These are phyloP conservation scores for Acrocephalus arundinaceus DNA, from an alignment of 2,113 vertebrate species.

Conservation along the genomic window DNA sequence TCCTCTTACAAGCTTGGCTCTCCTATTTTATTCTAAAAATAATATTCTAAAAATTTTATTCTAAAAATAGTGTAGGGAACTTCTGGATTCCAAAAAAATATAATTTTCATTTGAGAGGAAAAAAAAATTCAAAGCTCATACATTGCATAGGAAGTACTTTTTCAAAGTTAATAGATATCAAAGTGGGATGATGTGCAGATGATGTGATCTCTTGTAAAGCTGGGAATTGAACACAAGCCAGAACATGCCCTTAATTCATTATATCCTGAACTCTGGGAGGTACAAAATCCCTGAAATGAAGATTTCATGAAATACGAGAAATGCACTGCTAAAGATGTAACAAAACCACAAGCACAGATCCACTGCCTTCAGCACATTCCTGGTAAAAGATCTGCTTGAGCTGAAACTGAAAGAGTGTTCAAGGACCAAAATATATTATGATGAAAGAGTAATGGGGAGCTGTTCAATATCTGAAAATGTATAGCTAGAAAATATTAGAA, in stretches of 20 bases:
- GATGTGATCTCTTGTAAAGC: background rate
- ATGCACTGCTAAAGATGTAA: background rate
- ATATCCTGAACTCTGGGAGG: background rate
- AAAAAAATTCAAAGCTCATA: background rate
- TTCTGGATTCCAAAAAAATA: background rate
- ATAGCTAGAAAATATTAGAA: background rate
- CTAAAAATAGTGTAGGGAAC: background rate
- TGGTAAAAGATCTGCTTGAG: background rate
- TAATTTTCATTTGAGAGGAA: background rate
- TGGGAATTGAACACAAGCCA: background rate
- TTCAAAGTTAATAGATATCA: background rate
- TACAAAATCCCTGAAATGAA: background rate
- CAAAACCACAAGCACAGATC: background rate
- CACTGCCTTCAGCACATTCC: background rate
- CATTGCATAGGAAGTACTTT: background rate
- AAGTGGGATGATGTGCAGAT: background rate
- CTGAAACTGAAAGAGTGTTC: background rate
- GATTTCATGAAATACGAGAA: background rate
- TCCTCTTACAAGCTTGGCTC: background rate
- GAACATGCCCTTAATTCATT: background rate
- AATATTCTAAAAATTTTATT: background rate
- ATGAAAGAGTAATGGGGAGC: background rate
- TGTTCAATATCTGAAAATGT: background rate
- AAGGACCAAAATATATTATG: background rate
- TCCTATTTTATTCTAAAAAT: background rate